Evolutionary conservation across 1,140 invertebrate species (phyloP).

Genomic region (Lysiphlebus fabarum): DNA sequence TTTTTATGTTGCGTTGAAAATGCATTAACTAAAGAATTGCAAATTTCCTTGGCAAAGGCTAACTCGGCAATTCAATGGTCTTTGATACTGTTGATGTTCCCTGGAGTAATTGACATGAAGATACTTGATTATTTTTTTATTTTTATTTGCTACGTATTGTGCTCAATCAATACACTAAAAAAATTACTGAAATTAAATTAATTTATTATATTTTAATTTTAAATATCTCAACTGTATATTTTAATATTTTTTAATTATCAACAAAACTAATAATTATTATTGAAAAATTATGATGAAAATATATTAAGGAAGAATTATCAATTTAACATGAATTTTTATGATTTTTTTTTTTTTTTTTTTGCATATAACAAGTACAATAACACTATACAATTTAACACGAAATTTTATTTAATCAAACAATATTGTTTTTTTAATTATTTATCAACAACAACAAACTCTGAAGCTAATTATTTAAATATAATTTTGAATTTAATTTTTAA

Average conservation of each 20-base stretch:
- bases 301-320: too few species aligned
- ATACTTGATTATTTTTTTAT: conserved; percentile 44
- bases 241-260: too few species aligned
- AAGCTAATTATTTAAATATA: conserved; percentile 2
- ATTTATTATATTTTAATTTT: too few species aligned
- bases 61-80: conserved; percentile 22
- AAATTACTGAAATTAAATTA: background rate
- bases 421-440: conserved; percentile 21
- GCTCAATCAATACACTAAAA: conserved; percentile 3
- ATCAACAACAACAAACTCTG: conserved; percentile 25
- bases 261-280: too few species aligned
- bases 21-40: conserved; percentile 25
- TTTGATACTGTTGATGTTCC: conserved; percentile 56
- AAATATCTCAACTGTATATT: too few species aligned
- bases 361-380: conserved; percentile 30
- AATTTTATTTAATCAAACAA: conserved; percentile 28
- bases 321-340: conserved; percentile 11
- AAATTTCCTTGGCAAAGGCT: conserved; percentile 23
- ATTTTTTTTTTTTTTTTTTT: conserved; percentile 18
- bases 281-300: too few species aligned
- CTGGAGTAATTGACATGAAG: conserved; percentile 69
- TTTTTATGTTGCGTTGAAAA: conserved; percentile 14
- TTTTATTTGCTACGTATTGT: conserved; percentile 27
- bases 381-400: conserved; percentile 32
- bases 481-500: conserved; percentile 16